Base-by-base conservation (phyloP, 2,888 invertebrate genomes). In the Criorhina ranunculi region DNA sequence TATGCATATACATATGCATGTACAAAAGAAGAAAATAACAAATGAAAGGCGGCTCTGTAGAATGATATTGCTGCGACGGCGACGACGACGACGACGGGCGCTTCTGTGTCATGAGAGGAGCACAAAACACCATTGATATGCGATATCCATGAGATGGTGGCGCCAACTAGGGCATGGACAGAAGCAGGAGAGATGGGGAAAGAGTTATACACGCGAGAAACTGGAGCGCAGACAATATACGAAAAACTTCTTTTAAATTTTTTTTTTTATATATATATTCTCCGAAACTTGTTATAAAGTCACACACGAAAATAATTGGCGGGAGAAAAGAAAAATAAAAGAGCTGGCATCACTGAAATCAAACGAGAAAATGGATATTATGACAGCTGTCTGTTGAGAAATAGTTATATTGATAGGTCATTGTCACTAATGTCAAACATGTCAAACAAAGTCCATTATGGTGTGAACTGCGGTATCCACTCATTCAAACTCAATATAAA, bases 81-180 rank as follows among this genome's bases (percentile, higher is more conserved):
- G 24, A 17, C n/a, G 29, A 19, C 12, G 29, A 15, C 17, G 33
- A 1, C 1, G 15, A n/a, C 7, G 51, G 35, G 57, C 17, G 17
- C 55, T 40, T 24, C 24, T 12, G 40, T 60, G 49, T 42, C 55
- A 51, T 49, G 37, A 60, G 72, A 49, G 24, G 24, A n/a, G n/a
- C n/a, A 24, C 24, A 1, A 4, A 24, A 49, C 40, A 33, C 69
- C 59, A 77, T 53, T 77, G 77, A 77, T 77, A 77, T 77, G 69
- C 51, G 69, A 60, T 77, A 69, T 75, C 46, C 57, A 73, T 24
- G 62, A 62, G 53, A 42, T 77, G 77, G 69, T 77, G 77, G 69
- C 53, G 77, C 69, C 60, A 77, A 77, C 67, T 60, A 19, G 67
- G 59, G 33, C 69, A 77, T 12, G 62, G 33, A 53, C 24, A 51